phyloP scores from a whole-genome alignment of 2,113 vertebrate species.

The Polypterus bichir region DNA sequence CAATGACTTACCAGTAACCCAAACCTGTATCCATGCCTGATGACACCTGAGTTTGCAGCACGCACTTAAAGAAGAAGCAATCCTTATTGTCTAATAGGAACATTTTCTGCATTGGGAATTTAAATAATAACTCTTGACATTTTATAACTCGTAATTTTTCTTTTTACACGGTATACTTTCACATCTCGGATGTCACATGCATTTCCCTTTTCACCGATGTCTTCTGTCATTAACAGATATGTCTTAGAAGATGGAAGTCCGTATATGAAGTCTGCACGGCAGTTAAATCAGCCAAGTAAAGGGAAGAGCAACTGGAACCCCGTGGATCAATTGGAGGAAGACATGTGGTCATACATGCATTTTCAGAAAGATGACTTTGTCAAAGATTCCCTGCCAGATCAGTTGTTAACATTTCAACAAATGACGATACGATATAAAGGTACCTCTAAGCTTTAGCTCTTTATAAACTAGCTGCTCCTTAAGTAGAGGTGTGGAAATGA shows the following conservation, averaged over 20 bases:
- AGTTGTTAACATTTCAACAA: constrained; percentile 74
- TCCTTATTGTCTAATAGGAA: no score
- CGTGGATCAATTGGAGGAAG: constrained; percentile 67
- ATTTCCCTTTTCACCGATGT: not conserved
- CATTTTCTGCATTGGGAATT: no score
- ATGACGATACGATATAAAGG: constrained; percentile 73
- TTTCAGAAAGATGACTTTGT: constrained; percentile 48
- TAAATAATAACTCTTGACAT: no score
- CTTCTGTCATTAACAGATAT: constrained; percentile 48
- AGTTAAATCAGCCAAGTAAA: constrained; percentile 24
- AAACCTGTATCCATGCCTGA: no score
- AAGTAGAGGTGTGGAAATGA: no score
- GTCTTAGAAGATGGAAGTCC: constrained; percentile 79
- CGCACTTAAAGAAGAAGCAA: no score
- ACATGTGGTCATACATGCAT: constrained; percentile 56
- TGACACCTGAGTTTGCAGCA: no score
- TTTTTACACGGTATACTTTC: not conserved
- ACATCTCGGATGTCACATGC: not conserved
- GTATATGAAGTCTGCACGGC: constrained; percentile 65
- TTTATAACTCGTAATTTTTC: not conserved
- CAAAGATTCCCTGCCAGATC: constrained; percentile 77
- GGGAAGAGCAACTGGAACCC: constrained; percentile 44
- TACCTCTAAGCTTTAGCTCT: constrained; percentile 23
- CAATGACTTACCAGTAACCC: no score
- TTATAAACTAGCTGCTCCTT: no score